Conservation (phyloP, 35 echinoderm and acorn worm genomes). For the Apostichopus japonicus region DNA sequence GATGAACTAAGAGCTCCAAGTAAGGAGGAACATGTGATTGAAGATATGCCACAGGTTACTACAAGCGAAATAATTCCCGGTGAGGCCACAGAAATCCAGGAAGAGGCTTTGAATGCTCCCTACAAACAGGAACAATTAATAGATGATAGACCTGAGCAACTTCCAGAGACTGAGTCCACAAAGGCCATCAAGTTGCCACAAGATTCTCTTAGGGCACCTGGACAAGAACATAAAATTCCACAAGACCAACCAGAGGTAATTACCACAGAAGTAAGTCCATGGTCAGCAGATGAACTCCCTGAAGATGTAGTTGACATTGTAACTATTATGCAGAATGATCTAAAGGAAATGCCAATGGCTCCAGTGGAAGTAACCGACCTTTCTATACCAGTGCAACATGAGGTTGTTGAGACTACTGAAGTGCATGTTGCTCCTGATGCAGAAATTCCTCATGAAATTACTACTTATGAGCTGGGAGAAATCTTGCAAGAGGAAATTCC, state of each 20-base stretch:
- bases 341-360: neutral
- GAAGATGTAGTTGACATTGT: neutral
- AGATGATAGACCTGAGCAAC: neutral
- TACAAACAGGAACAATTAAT: constrained; percentile 40
- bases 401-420: constrained; percentile 53
- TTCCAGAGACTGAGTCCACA: neutral
- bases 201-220: constrained; percentile 28
- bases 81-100: constrained; percentile 58
- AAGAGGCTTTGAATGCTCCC: constrained; percentile 48
- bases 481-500: constrained; percentile 54
- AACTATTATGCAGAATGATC: neutral
- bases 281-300: constrained; percentile 18
- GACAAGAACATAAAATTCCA: constrained; percentile 13
- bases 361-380: neutral
- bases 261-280: neutral
- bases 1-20: constrained; percentile 6
- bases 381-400: constrained; percentile 11
- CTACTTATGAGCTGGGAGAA: constrained; percentile 43
- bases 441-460: constrained; percentile 15
- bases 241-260: constrained; percentile 33
- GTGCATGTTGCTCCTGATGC: neutral
- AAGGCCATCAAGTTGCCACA: constrained; percentile 6
- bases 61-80: constrained; percentile 48
- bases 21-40: constrained; percentile 39
- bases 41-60: constrained; percentile 54